Evolutionary conservation across 2,113 vertebrate species (phyloP).

Genomic region (Calypte anna): DNA sequence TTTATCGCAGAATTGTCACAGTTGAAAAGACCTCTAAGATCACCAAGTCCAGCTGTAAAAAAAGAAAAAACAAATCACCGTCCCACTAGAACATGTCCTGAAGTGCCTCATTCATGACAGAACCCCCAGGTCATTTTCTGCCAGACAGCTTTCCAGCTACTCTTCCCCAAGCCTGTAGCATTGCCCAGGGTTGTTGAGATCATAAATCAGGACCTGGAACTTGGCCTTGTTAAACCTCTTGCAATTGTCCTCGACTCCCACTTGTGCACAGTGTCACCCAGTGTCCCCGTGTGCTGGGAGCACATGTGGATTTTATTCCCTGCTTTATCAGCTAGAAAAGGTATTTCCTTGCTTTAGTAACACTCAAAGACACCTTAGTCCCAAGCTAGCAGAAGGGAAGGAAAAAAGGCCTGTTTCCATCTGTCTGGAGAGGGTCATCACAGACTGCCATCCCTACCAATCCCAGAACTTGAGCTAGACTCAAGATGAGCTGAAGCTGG

Average conservation of each 20-base stretch:
- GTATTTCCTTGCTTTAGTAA: not conserved
- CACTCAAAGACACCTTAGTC: not conserved
- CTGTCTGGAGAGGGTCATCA: not conserved
- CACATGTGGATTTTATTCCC: not conserved
- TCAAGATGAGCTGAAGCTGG: not conserved
- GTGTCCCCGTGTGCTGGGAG: not conserved
- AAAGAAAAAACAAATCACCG: too few species aligned
- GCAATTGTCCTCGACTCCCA: not conserved
- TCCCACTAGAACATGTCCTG: too few species aligned
- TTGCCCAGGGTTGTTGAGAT: too few species aligned
- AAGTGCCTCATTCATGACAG: too few species aligned
- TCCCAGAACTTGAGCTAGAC: not conserved
- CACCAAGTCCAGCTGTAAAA: too few species aligned
- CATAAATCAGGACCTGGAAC: too few species aligned
- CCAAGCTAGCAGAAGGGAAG: not conserved
- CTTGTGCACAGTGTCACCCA: not conserved
- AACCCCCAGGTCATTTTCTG: too few species aligned
- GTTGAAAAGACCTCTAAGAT: too few species aligned
- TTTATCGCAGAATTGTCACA: conserved; percentile 14
- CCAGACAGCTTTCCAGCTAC: too few species aligned
- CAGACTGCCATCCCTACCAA: not conserved
- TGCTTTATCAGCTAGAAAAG: not conserved
- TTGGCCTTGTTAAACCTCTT: too few species aligned
- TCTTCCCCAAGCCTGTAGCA: too few species aligned
- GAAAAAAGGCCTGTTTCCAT: not conserved